phyloP scores from a whole-genome alignment of 2,113 vertebrate genomes.

The Caranx ignobilis region DNA sequence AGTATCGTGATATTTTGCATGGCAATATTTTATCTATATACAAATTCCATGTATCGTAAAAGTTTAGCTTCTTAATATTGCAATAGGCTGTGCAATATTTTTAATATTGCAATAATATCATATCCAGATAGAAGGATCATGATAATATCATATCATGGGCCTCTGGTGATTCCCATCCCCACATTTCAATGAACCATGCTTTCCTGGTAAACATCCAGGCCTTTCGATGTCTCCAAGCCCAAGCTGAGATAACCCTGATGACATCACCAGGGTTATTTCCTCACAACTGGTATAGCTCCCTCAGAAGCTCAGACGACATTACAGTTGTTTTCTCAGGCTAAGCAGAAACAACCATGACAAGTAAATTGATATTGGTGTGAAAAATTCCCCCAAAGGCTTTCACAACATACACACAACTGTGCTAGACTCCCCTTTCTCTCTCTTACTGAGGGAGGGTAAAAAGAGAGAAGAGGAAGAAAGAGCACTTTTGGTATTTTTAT shows the following conservation, averaged over 20 bases:
- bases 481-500: not conserved
- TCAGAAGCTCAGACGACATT: not conserved
- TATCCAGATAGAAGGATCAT: too few relatives aligned
- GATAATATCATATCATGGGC: too few relatives aligned
- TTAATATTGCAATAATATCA: too few relatives aligned
- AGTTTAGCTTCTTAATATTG: too few relatives aligned
- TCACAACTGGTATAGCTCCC: conserved; percentile 7
- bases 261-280: conserved; percentile 7
- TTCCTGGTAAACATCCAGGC: not conserved
- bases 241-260: conserved; percentile 9
- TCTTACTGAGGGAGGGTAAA: not conserved
- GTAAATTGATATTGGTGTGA: not conserved
- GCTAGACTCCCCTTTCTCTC: not conserved
- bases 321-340: not conserved
- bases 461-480: not conserved
- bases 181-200: not conserved
- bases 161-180: too few relatives aligned
- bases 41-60: too few relatives aligned
- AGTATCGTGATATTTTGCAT: too few relatives aligned
- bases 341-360: not conserved
- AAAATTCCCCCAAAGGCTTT: not conserved
- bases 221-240: not conserved
- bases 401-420: not conserved
- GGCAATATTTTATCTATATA: too few relatives aligned
- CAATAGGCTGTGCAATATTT: too few relatives aligned